Evolutionary conservation across 2,797 vertebrate genomes (phyloP), one percentile per base, ranked within the genome.

Genomic region (Buphagus erythrorhynchus): DNA sequence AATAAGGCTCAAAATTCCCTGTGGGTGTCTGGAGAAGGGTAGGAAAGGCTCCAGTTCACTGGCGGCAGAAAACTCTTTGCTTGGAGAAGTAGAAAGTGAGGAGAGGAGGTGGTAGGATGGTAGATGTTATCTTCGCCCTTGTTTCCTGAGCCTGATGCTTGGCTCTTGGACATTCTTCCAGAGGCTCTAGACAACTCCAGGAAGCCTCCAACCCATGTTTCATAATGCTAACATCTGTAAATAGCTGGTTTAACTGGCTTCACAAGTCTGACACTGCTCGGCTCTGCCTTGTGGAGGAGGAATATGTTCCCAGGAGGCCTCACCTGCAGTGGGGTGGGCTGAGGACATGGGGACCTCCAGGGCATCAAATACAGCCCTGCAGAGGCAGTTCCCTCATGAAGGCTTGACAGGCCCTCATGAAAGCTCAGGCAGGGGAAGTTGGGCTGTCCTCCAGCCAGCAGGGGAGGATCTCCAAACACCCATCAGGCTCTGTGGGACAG

Each of bases 231-330:
- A 48, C 29, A 79, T 55, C 45, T 81, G 55, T 24, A 62, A 81
- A 79, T 22, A 59, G n/a, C 36, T 79, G 45, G 88, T 84, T 92
- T 79, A 73, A 86, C 90, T 85, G 90, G 88, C 73, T 81, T 67
- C 86, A 31, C 63, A 22, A 31, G 55, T 38, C 88, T 5, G 5
- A 57, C 0, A 4, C 72, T 54, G 55, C 31, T 87, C 0, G 1
- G 33, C 46, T 68, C 43, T 87, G 43, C 54, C 9, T 67, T 59
- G 20, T 2, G 4, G 66, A 33, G 57, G 57, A 83, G 42, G n/a
- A 46, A 45, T 3, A 3, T 13, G 29, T 67, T 52, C 57, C 48
- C 40, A 59, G 73, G 69, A 81, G 29, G 19, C 42, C 45, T 86
- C 36, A 68, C 29, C 40, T 90, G 36, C 65, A 65, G n/a, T 9